These are phyloP conservation scores for Oncorhynchus keta DNA, from an alignment of 2,113 vertebrate species.

Conservation along the genomic window DNA sequence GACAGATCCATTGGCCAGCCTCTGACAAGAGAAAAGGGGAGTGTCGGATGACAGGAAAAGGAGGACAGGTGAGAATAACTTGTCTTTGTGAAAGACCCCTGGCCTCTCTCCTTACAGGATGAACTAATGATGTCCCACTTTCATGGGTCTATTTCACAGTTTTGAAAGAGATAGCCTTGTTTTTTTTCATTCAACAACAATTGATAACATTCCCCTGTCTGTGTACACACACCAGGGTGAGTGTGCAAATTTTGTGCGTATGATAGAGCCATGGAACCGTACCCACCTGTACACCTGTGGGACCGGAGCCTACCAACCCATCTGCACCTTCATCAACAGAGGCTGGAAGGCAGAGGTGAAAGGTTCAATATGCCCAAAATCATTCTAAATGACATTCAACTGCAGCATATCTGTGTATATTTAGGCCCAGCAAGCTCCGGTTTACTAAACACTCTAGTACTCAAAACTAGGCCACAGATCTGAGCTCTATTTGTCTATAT, in stretches of 20 bases:
- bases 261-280: constrained; percentile 83
- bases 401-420: constrained; percentile 51
- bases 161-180: too few species aligned
- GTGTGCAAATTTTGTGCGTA: constrained; percentile 85
- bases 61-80: constrained; percentile 69
- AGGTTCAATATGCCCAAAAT: background rate
- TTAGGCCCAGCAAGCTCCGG: constrained; percentile 47
- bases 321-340: constrained; percentile 79
- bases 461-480: constrained; percentile 61
- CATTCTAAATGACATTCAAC: background rate
- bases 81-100: background rate
- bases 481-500: constrained; percentile 47
- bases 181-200: too few species aligned
- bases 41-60: constrained; percentile 83
- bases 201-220: too few species aligned
- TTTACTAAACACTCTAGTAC: background rate
- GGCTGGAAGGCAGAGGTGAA: constrained; percentile 71
- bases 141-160: background rate
- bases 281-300: constrained; percentile 81
- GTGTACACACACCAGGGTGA: constrained; percentile 68
- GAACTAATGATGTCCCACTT: background rate
- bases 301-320: constrained; percentile 81
- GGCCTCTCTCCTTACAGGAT: background rate
- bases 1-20: constrained; percentile 83
- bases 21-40: constrained; percentile 78